These are phyloP conservation scores for Apamea epomidion DNA, from an alignment of 2,888 invertebrate species.

Conservation along the genomic window DNA sequence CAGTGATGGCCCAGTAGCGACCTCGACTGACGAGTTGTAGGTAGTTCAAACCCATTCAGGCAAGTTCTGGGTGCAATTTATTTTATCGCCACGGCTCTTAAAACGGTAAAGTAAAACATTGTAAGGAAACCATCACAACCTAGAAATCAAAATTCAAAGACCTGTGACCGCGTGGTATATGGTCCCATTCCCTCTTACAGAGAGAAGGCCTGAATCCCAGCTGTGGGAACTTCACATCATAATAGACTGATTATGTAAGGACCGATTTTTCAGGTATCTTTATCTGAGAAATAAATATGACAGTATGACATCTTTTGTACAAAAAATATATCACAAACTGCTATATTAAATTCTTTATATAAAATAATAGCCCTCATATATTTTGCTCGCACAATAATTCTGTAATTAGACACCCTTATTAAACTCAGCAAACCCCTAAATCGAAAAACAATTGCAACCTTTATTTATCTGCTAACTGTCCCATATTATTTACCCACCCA, in stretches of 20 bases:
- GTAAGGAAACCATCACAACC: not conserved
- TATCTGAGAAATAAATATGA: not conserved
- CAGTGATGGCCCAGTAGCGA: not conserved
- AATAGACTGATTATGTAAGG: not conserved
- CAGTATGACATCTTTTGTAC: not conserved
- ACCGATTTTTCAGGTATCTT: not conserved
- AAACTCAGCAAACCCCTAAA: not conserved
- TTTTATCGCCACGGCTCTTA: not conserved
- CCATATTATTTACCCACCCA: slow-evolving; percentile 12
- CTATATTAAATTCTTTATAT: not conserved
- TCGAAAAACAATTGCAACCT: slow-evolving; percentile 25
- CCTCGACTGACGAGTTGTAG: not conserved
- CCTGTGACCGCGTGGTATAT: not conserved
- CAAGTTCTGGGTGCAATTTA: not conserved
- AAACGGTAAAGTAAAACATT: not conserved
- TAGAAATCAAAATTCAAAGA: not conserved
- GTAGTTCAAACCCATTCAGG: not conserved
- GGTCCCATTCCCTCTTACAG: not conserved
- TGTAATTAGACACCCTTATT: no score
- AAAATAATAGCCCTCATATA: not conserved
- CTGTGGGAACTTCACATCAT: not conserved
- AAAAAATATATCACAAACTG: not conserved
- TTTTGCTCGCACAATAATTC: not conserved
- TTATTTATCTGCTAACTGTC: slow-evolving; percentile 11
- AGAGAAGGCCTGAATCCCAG: not conserved